These are phyloP conservation scores for Hydrozoanthus gracilis DNA, from an alignment of 92 coral and sea anemone genomes.

Conservation along the genomic window DNA sequence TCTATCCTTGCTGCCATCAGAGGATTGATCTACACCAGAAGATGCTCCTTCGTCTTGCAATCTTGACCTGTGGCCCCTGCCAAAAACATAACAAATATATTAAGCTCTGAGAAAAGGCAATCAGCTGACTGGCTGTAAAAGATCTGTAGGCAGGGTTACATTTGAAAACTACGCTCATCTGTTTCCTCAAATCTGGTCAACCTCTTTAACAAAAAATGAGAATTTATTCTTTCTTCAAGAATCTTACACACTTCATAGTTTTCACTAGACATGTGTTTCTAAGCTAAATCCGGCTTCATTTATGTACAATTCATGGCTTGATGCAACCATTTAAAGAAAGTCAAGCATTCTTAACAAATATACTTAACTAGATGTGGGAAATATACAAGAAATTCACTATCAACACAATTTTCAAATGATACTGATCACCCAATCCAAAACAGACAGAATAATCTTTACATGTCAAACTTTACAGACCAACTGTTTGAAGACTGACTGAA, in stretches of 20 bases:
- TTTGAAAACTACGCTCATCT: not conserved
- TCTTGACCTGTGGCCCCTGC: slow-evolving; percentile 25
- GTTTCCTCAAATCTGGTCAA: slow-evolving; percentile 12
- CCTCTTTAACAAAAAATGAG: not conserved
- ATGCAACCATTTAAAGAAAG: not conserved
- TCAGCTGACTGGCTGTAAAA: not conserved
- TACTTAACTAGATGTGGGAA: slow-evolving; percentile 17
- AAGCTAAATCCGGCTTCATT: not conserved
- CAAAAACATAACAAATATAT: not conserved
- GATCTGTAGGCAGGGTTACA: not conserved
- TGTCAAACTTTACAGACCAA: slow-evolving; percentile 16
- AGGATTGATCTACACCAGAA: not conserved
- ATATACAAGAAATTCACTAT: slow-evolving; percentile 22
- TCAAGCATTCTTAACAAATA: not conserved
- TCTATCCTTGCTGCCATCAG: slow-evolving; percentile 4
- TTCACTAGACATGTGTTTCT: too few relatives aligned
- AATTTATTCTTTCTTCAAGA: not conserved
- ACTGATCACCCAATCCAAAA: slow-evolving; percentile 12
- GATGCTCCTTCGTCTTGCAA: slow-evolving; percentile 17
- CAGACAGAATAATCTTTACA: slow-evolving; percentile 1
- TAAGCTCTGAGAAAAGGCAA: not conserved
- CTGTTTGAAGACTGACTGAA: not conserved
- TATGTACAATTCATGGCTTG: too few relatives aligned
- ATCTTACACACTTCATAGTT: too few relatives aligned
- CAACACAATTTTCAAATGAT: not conserved